These are phyloP conservation scores for Euphonia xanthogaster DNA, from an alignment of 2,797 vertebrate species.

Conservation along the genomic window DNA sequence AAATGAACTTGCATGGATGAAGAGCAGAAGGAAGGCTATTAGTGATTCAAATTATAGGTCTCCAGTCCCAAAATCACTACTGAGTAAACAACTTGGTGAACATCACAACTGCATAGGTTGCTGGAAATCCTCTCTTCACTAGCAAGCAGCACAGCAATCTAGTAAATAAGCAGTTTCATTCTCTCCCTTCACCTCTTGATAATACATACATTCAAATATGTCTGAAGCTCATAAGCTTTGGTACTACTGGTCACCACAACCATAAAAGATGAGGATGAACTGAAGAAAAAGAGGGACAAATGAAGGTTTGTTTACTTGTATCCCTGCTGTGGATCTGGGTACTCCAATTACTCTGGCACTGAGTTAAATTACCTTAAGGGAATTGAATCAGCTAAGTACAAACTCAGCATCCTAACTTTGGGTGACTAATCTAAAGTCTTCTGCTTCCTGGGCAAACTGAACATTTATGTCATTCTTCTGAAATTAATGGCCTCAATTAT, in stretches of 20 bases:
- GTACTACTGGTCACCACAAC: not conserved
- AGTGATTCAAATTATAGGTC: not conserved
- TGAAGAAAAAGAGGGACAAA: not conserved
- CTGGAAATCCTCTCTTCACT: not conserved
- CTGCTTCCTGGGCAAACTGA: not conserved
- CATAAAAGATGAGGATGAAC: not conserved
- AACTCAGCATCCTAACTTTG: not conserved
- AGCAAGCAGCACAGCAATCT: not conserved
- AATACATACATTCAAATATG: not conserved
- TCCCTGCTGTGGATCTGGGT: not conserved
- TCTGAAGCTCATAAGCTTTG: not conserved
- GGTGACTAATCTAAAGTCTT: not conserved
- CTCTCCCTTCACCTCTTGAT: not conserved
- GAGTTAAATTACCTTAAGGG: not conserved
- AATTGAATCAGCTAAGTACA: not conserved
- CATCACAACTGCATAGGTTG: not conserved
- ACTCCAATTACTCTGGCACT: not conserved
- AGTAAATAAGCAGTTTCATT: not conserved
- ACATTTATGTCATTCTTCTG: conserved; percentile 1
- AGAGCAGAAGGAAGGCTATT: not conserved
- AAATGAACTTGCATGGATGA: not conserved
- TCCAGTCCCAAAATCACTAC: not conserved
- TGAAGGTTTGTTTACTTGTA: not conserved
- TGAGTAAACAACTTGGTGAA: not conserved
- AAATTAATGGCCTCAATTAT: conserved; percentile 18